These are phyloP conservation scores for Aphelenchoides avenae DNA, from an alignment of 1,140 invertebrate species.

Conservation along the genomic window DNA sequence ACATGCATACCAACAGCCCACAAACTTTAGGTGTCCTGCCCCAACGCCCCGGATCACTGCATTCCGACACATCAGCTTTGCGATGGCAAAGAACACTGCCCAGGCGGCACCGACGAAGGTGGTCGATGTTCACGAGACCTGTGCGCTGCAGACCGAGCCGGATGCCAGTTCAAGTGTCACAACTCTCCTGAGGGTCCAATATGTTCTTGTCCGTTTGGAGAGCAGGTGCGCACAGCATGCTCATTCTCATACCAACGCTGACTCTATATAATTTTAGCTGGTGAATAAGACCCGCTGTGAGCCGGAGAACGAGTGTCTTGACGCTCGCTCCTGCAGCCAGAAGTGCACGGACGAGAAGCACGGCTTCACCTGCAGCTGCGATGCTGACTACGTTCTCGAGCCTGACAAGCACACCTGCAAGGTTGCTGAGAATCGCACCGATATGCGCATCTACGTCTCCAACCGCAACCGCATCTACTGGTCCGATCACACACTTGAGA, in stretches of 20 bases:
- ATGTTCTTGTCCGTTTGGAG: constrained; percentile 78
- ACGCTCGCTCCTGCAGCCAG: constrained; percentile 83
- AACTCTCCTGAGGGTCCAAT: constrained; percentile 82
- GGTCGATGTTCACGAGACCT: constrained; percentile 68
- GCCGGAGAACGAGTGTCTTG: constrained; percentile 68
- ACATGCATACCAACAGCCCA: too few relatives aligned
- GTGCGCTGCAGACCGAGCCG: constrained; percentile 62
- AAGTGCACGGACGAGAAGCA: constrained; percentile 80
- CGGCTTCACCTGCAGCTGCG: constrained; percentile 75
- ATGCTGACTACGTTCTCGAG: constrained; percentile 65
- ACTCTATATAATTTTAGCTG: constrained; percentile 20
- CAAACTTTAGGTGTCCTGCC: constrained; percentile 52
- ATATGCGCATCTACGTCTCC: constrained; percentile 86
- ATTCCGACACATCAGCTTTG: constrained; percentile 70
- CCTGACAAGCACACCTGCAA: constrained; percentile 81
- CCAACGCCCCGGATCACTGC: constrained; percentile 60
- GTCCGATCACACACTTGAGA: constrained; percentile 83
- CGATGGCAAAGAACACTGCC: constrained; percentile 78
- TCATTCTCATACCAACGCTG: too few relatives aligned
- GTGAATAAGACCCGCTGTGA: constrained; percentile 60
- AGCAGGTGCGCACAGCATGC: constrained; percentile 60
- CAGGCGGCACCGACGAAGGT: constrained; percentile 85
- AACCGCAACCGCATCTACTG: constrained; percentile 87
- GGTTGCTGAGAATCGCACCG: constrained; percentile 74
- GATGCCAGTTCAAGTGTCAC: constrained; percentile 80